Evolutionary conservation across 2,888 invertebrate genomes (phyloP), one percentile per base, ranked within the genome.

Genomic region (Metalampra italica): DNA sequence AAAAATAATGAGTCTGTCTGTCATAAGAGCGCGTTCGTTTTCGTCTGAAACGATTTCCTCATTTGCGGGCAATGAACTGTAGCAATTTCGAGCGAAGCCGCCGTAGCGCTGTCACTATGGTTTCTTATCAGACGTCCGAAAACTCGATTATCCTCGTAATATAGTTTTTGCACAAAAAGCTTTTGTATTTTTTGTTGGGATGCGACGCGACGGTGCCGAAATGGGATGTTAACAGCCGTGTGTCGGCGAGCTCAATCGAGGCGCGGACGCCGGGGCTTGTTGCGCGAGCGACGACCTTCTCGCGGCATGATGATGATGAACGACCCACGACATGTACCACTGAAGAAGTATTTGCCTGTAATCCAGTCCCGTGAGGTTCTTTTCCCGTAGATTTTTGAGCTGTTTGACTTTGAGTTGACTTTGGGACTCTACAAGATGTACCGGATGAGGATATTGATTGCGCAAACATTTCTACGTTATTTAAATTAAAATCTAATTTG

Each of bases 291-390:
- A 39, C 64, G 64, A 64, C 64, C 63, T 71, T 65, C 65, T 62
- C 64, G 47, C 54, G 47, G 39, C 42, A 56, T 73, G 75, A 77
- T 71, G 66, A 62, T 73, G 75, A 77, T 71, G 66, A 62, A 74
- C 69, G 61, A 60, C 54, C 54, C 34, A 34, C 52, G 51, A 12
- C 34, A 43, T 54, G 30, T 34, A 11, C 42, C 42, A 51, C 41
- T 34, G 44, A 42, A 44, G 46, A 50, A 49, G 49, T 47, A 54
- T 51, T 43, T 40, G 47, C 44, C 41, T 43, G 57, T 55, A 54
- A 59, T 54, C 44, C 44, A 22, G 42, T 49, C 47, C 51, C 49
- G 49, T 51, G 49, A n/a, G n/a, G n/a, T n/a, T n/a, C n/a, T n/a
- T n/a, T n/a, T n/a, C n/a, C 22, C 45, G 51, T 43, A 53, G 32